Evolutionary conservation across 2,113 vertebrate species (phyloP), one percentile per base, ranked within the genome.

Genomic region (Rhodinocichla rosea): DNA sequence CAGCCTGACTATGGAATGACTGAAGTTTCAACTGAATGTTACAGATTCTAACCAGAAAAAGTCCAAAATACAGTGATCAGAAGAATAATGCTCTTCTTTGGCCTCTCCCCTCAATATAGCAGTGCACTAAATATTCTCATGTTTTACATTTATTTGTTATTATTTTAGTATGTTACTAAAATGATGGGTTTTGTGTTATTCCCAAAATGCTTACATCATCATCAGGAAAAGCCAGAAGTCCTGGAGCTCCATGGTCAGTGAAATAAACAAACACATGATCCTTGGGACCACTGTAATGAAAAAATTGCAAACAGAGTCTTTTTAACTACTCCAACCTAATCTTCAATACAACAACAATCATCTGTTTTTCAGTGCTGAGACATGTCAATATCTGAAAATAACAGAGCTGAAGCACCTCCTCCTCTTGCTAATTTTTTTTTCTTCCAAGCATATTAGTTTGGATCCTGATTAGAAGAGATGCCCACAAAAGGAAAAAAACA

Each of bases 261-360:
- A 99, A 99, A 97, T 99, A 99, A 71, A 99, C 97, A 67, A 99
- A 99, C 70, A 99, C 98, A 5, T 99, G 98, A 96, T 99, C 99
- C 21, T 98, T 97, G 78, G 99, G 99, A 10, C 99, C 99, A 5
- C 99, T 99, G 98, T 67, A 94, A 96, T 77, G 50, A 97, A 50
- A 98, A 83, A 83, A 64, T 9, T 22, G 80, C 33, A 87, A 87
- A 60, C 3, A 22, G 68, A 57, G 70, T 55, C 4, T 67, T 95
- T 87, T 57, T 63, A 70, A 68, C 42, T 40, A 69, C 24, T 80
- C 67, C 73, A 86, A 14, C 8, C 15, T 49, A 35, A 67, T 55
- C n/a, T 83, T 71, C 28, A 26, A 37, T 40, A 37, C 30, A 81
- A 39, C 35, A 89, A 45, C 17, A 27, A 71, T 28, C 50, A 88